phyloP scores from a whole-genome alignment of 2,888 invertebrate genomes.

The Drosophila bunnanda region DNA sequence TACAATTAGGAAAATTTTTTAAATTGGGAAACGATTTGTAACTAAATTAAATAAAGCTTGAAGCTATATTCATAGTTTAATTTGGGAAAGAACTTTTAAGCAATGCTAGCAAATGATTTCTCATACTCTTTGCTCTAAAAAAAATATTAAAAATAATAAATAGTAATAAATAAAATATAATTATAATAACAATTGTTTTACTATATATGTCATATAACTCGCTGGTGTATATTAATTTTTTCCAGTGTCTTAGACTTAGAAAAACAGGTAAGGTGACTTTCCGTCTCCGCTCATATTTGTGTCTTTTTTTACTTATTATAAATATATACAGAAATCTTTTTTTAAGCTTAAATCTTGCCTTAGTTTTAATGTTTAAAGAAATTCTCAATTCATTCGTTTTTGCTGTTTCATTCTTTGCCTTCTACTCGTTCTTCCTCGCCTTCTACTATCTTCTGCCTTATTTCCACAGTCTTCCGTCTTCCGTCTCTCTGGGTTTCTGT shows the following conservation, averaged over 20 bases:
- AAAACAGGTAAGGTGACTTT: slow-evolving; percentile 45
- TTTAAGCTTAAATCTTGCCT: slow-evolving; percentile 7
- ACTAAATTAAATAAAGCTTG: too few species aligned
- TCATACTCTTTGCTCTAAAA: too few species aligned
- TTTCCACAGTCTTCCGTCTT: slow-evolving; percentile 34
- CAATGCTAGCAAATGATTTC: too few species aligned
- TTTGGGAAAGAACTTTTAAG: too few species aligned
- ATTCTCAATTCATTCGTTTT: slow-evolving; percentile 19
- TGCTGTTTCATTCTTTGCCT: slow-evolving; percentile 22
- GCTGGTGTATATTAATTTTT: neutral
- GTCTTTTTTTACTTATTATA: slow-evolving; percentile 6
- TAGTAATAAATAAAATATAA: too few species aligned
- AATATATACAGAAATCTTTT: neutral
- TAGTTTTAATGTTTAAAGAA: slow-evolving; percentile 9
- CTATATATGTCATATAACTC: neutral
- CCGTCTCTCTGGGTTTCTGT: slow-evolving; percentile 25
- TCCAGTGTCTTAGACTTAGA: neutral
- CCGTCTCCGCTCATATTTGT: slow-evolving; percentile 13
- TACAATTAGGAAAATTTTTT: too few species aligned
- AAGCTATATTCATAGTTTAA: too few species aligned
- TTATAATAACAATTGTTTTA: neutral
- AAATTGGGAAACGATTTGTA: too few species aligned
- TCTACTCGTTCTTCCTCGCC: slow-evolving; percentile 4
- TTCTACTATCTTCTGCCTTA: slow-evolving; percentile 14
- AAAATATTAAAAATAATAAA: too few species aligned